Percentiles rank a stretch among this genome's conserved stretches.
phyloP scores from a whole-genome alignment of 2,888 invertebrate species.

The Tipula vernalis region DNA sequence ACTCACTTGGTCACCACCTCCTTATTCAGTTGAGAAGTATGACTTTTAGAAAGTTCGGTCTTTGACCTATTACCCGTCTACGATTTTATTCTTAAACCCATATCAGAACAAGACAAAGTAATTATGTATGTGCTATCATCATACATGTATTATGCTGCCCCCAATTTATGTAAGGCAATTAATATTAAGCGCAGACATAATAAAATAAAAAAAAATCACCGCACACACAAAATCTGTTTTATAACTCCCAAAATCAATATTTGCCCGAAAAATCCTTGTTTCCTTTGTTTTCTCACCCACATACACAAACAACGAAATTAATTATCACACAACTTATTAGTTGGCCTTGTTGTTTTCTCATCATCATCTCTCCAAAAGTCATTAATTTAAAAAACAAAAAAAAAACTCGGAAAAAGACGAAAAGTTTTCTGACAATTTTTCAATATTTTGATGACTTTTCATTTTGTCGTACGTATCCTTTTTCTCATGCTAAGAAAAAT shows the following conservation, averaged over 20 bases:
- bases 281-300: background rate
- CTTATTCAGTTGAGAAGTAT: too few species aligned
- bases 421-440: background rate
- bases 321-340: background rate
- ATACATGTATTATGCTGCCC: too few species aligned
- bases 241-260: background rate
- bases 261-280: background rate
- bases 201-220: background rate
- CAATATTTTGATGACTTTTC: background rate
- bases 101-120: too few species aligned
- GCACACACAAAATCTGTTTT: background rate
- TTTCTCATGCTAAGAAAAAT: background rate
- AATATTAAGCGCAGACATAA: too few species aligned
- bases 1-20: too few species aligned
- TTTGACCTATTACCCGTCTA: too few species aligned
- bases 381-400: background rate
- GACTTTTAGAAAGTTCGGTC: too few species aligned
- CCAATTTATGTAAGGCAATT: too few species aligned
- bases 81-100: too few species aligned
- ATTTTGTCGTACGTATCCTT: background rate
- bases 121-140: too few species aligned
- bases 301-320: background rate
- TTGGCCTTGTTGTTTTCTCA: background rate
- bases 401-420: background rate
- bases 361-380: background rate